Base-by-base conservation (phyloP, 1,140 invertebrate genomes). In the Ostrea denselamellosa region DNA sequence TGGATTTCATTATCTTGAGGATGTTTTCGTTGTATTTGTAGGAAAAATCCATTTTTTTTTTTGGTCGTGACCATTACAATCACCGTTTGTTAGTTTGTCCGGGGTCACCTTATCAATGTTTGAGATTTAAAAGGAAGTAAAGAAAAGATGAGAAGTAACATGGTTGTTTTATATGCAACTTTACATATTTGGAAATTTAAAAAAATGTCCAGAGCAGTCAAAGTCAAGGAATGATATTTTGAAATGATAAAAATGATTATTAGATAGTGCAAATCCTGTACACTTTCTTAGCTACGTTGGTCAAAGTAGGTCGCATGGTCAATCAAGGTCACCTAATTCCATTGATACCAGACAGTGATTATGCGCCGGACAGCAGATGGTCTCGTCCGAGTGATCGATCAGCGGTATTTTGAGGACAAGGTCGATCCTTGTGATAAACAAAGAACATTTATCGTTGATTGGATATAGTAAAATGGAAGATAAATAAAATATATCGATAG, bases 291-390 rank as follows among this genome's bases (percentile, higher is more conserved):
- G 25, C 58, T 7, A 19, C n/a, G 68, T 25, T 34, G 68, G 68
- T 77, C 68, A 77, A 77, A 28, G 25, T 77, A 77, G 68, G 68
- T 77, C 68, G 25, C 68, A 9, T 77, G 68, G 68, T 77, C 68
- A 77, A 77, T 77, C 22, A 77, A 77, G 68, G 68, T 77, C 68
- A 77, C 68, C 68, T 77, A 77, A 77, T 77, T 77, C 68, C 68
- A 25, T 34, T 77, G 68, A 5, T 77, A 34, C 28, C 68, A 77
- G 68, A 77, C 68, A 71, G 12, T 25, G 12, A 77, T 77, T 77
- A 77, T 25, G 68, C 68, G 28, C 68, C 68, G 68, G 68, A 77
- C 68, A 77, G 68, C 68, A 77, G 68, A 77, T 77, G 68, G 68
- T 77, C 25, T 25, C 68, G 68, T 77, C 68, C 68, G 68, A 77